Evolutionary conservation across 2,888 invertebrate genomes (phyloP).

Genomic region (Muschampia plurimacula): DNA sequence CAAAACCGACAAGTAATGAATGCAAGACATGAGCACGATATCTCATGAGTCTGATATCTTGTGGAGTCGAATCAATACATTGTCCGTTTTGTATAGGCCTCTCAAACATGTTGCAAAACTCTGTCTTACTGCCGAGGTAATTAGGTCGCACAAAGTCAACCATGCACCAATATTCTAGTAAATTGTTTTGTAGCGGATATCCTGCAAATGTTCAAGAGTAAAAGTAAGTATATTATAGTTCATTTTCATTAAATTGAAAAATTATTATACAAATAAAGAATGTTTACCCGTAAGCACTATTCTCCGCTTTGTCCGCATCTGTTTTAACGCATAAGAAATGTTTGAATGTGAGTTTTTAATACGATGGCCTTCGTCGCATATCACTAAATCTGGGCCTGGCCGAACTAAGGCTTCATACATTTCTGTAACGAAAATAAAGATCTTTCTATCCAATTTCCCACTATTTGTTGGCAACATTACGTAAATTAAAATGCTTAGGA

Average conservation of each 20-base stretch:
- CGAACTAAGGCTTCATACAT: slow-evolving; percentile 94
- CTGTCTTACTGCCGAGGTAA: slow-evolving; percentile 97
- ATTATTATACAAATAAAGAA: not conserved
- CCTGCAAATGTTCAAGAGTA: slow-evolving; percentile 67
- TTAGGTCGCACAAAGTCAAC: slow-evolving; percentile 99
- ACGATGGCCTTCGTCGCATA: slow-evolving; percentile 98
- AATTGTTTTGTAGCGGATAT: slow-evolving; percentile 98
- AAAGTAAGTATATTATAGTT: not conserved
- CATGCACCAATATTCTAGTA: slow-evolving; percentile 99
- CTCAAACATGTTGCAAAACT: slow-evolving; percentile 99
- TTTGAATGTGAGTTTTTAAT: slow-evolving; percentile 99
- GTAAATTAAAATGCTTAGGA: too few species aligned
- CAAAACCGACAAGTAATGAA: slow-evolving; percentile 97
- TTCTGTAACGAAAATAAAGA: slow-evolving; percentile 77
- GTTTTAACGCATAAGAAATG: slow-evolving; percentile 97
- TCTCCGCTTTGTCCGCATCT: slow-evolving; percentile 96
- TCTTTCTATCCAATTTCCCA: not conserved
- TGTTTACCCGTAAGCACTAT: slow-evolving; percentile 94
- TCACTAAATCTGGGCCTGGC: slow-evolving; percentile 97
- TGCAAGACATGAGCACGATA: slow-evolving; percentile 98
- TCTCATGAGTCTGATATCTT: slow-evolving; percentile 97
- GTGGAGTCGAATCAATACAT: slow-evolving; percentile 97
- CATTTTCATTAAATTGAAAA: not conserved
- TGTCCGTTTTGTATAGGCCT: slow-evolving; percentile 99
- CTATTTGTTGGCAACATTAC: too few species aligned